These are phyloP conservation scores for Numenius arquata DNA, from an alignment of 2,113 vertebrate species.

Conservation along the genomic window DNA sequence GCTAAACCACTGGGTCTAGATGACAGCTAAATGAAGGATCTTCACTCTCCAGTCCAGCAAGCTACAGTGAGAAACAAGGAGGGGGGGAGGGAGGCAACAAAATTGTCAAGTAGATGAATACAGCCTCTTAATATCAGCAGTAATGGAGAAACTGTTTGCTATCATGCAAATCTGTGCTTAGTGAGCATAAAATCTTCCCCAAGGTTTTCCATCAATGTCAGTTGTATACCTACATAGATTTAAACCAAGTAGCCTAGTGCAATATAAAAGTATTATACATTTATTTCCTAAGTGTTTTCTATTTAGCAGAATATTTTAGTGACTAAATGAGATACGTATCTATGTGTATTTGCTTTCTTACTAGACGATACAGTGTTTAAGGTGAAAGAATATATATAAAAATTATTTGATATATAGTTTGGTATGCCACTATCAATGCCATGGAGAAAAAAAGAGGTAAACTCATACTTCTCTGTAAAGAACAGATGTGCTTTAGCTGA, in stretches of 20 bases:
- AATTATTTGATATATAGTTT: background rate
- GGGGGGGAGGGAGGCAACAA: background rate
- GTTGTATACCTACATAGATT: background rate
- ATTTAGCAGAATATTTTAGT: background rate
- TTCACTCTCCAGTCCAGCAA: background rate
- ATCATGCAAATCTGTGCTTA: slow-evolving; percentile 66
- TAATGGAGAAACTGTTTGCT: slow-evolving; percentile 59
- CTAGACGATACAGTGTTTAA: background rate
- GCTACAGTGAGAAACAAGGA: background rate
- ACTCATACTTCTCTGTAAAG: background rate
- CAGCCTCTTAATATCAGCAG: slow-evolving; percentile 27
- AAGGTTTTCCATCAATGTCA: slow-evolving; percentile 61
- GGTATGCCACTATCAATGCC: background rate
- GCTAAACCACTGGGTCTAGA: background rate
- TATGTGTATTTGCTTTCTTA: background rate
- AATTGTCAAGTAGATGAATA: slow-evolving; percentile 61
- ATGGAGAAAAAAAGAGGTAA: background rate
- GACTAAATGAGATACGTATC: background rate
- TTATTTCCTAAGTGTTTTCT: background rate
- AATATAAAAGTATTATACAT: background rate
- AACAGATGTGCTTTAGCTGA: slow-evolving; percentile 35
- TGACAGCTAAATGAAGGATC: slow-evolving; percentile 43
- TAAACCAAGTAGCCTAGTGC: background rate
- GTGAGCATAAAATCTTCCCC: slow-evolving; percentile 40
- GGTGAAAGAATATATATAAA: background rate